Evolutionary conservation across 2,113 vertebrate genomes (phyloP).

Genomic region (Eleginops maclovinus): DNA sequence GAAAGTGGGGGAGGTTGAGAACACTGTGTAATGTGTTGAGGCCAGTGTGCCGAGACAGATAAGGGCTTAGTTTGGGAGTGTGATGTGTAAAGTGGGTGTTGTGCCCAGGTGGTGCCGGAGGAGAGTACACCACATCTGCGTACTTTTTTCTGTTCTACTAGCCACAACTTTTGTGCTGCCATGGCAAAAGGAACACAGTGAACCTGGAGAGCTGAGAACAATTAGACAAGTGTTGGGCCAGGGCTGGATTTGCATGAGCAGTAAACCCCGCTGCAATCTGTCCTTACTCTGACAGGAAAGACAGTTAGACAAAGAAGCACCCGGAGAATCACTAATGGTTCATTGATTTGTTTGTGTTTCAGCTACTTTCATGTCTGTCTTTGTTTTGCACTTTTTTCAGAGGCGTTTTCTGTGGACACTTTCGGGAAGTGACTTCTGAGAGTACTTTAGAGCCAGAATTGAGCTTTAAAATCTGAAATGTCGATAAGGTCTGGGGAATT

Average conservation of each 20-base stretch:
- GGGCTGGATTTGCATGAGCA: slow-evolving; percentile 60
- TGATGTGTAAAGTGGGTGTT: slow-evolving; percentile 54
- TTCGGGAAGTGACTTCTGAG: not conserved
- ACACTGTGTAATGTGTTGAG: slow-evolving; percentile 44
- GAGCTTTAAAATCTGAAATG: not conserved
- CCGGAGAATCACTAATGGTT: not conserved
- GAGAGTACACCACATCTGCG: slow-evolving; percentile 46
- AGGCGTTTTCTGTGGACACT: not conserved
- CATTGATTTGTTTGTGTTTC: slow-evolving; percentile 8
- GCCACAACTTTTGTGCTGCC: slow-evolving; percentile 20
- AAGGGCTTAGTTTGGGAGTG: slow-evolving; percentile 57
- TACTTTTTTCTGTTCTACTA: slow-evolving; percentile 27
- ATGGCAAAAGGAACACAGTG: slow-evolving; percentile 49
- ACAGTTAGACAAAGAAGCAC: slow-evolving; percentile 23
- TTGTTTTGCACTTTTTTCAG: not conserved
- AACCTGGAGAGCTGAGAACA: slow-evolving; percentile 57
- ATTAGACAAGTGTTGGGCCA: slow-evolving; percentile 56
- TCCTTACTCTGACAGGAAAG: slow-evolving; percentile 2
- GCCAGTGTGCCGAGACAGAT: slow-evolving; percentile 65
- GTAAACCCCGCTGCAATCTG: not conserved
- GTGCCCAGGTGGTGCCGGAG: slow-evolving; percentile 64
- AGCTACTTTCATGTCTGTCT: not conserved
- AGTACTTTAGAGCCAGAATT: not conserved
- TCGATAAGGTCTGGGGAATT: not conserved
- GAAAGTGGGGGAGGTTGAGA: slow-evolving; percentile 49